Base-by-base conservation (phyloP, 2,113 vertebrate genomes). In the Onychostruthus taczanowskii region DNA sequence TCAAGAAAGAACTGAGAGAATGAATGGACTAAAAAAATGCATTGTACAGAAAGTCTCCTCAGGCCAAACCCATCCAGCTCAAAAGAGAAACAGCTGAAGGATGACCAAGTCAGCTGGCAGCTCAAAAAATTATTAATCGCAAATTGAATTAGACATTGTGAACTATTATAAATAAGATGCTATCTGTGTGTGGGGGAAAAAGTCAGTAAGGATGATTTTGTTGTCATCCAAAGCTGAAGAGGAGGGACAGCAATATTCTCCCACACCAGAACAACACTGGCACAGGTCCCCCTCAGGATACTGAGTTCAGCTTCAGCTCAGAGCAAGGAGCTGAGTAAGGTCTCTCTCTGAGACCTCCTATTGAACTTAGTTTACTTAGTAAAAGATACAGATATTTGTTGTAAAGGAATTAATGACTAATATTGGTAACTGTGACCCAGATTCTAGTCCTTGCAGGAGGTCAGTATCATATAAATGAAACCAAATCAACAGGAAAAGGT, bases 331-430 rank as follows among this genome's bases (percentile, higher is more conserved):
- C 27, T 21, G 18, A 89, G 53, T 6, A 18, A 56, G 44, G 7
- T 50, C 18, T 77, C 33, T 41, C 11, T 50, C 37, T 9, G 41
- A 79, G 23, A 82, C 21, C n/a, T 68, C 27, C 39, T 21, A 9
- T 0, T 59, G 33, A 43, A 75, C 4, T 52, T 37, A 53, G 4
- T 79, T 87, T 37, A 61, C 44, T 39, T 17, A 1, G 0, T 24
- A 56, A 7, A 59, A 55, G 17, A 79, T 3, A 47, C 9, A 61
- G 5, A 37, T 8, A 26, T 6, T 47, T 52, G 13, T 9, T 67
- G 35, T 10, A 43, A 53, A 93, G 63, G 33, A 82, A 84, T 28
- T 3, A 58, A 74, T 16, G 0, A 59, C 55, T 67, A 59, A 27
- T 39, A 35, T 8, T 13, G 12, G 12, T 14, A 85, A 55, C 19